These are phyloP conservation scores for Mesocricetus auratus DNA, from an alignment of 2,113 vertebrate species.

Conservation along the genomic window DNA sequence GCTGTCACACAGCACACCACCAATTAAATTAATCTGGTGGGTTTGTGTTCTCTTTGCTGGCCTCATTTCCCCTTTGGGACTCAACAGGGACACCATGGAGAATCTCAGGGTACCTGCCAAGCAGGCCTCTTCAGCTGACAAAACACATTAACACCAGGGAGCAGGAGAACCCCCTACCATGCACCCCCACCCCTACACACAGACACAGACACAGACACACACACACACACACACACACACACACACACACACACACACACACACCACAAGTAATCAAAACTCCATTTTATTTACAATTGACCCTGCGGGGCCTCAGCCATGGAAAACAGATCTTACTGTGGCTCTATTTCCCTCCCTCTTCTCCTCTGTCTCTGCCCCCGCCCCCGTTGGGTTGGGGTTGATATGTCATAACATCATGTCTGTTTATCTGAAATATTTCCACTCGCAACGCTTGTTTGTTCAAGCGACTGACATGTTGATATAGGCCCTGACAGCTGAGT, in stretches of 20 bases:
- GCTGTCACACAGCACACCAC: neutral
- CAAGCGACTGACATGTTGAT: slow-evolving; percentile 87
- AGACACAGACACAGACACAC: neutral
- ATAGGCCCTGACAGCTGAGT: slow-evolving; percentile 83
- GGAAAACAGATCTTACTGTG: slow-evolving; percentile 80
- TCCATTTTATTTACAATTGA: slow-evolving; percentile 75
- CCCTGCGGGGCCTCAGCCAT: slow-evolving; percentile 57
- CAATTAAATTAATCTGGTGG: slow-evolving; percentile 42
- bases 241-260: neutral
- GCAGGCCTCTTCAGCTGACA: slow-evolving; percentile 67
- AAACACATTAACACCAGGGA: neutral
- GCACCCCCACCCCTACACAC: neutral
- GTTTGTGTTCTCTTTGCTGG: slow-evolving; percentile 4
- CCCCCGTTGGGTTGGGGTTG: slow-evolving; percentile 78
- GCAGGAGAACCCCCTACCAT: neutral
- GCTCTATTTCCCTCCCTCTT: slow-evolving; percentile 66
- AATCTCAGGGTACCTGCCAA: neutral
- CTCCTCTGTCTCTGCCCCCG: neutral
- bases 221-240: neutral
- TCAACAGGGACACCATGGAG: neutral
- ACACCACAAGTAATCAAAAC: slow-evolving; percentile 36
- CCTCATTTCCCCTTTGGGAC: slow-evolving; percentile 21
- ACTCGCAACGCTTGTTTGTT: slow-evolving; percentile 83
- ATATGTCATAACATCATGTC: slow-evolving; percentile 88
- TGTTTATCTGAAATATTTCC: slow-evolving; percentile 86